Evolutionary conservation across 2,113 vertebrate species (phyloP), one percentile per base, ranked within the genome.

Genomic region (Neogobius melanostomus): DNA sequence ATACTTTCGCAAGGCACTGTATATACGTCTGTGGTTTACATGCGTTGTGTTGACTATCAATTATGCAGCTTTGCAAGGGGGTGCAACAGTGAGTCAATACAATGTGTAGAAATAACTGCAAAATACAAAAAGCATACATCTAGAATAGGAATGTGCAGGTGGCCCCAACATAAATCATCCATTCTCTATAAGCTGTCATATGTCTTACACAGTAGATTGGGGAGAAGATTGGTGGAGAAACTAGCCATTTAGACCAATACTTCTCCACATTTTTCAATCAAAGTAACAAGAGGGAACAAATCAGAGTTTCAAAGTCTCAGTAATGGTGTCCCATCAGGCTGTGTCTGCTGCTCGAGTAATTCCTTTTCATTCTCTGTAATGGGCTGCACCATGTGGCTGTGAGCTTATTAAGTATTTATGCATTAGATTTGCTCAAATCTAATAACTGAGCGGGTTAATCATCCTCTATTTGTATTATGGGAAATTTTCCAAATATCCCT

Each of bases 341-440:
- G 69, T 54, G 71, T 63, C 68, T 82, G 71, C 59, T 73, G 66
- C 68, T 82, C 50, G 75, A 81, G 52, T 74, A 75, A 79, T 84
- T 76, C 69, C 53, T 66, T 81, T 80, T 82, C 73, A 84, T 84
- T 87, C 74, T 45, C 67, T 14, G 54, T 76, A 78, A 85, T 85
- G 43, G 71, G 28, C 64, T 36, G 66, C 71, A 69, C 46, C 77
- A 62, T 74, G 69, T 66, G 77, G 64, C 74, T 81, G 44, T 69
- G 68, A 75, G 51, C 64, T 76, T 77, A 81, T 85, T 50, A 84
- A 84, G 50, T 82, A 82, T 84, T 83, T 64, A 87, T 80, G 74
- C 71, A 48, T 78, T 78, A 66, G 63, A 76, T 87, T 70, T 87
- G 72, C 66, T 78, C 66, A 75, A 71, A 77, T 74, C 50, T 69